Evolutionary conservation across 2,888 invertebrate genomes (phyloP).

Genomic region (Nomada flava): DNA sequence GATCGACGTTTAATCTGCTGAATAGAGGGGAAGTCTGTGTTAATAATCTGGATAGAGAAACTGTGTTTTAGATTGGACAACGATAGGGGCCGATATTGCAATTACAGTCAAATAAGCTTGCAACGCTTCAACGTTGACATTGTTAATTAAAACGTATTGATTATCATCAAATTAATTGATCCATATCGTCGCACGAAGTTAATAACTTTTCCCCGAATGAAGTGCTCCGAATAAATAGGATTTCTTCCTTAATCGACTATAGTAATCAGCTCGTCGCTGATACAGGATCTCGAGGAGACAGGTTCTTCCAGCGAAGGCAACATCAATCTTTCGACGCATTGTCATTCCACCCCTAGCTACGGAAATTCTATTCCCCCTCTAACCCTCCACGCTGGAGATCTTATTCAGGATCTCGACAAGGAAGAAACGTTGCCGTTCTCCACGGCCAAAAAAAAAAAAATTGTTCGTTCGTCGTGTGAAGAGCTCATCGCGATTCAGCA

Average conservation of each 20-base stretch:
- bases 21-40: neutral
- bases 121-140: neutral
- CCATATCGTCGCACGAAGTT: too few relatives aligned
- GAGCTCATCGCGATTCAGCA: conserved; percentile 53
- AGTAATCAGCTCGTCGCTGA: neutral
- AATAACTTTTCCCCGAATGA: too few relatives aligned
- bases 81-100: neutral
- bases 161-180: neutral
- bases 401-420: conserved; percentile 13
- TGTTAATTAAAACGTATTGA: neutral
- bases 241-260: neutral
- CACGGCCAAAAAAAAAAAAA: conserved; percentile 1
- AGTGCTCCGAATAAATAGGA: neutral
- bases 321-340: conserved; percentile 39
- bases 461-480: conserved; percentile 12
- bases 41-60: neutral
- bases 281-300: neutral
- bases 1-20: neutral
- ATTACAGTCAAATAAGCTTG: neutral
- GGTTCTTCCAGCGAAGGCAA: neutral
- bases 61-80: neutral
- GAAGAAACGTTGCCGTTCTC: neutral
- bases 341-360: conserved; percentile 8
- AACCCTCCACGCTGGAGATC: neutral
- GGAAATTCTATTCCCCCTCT: conserved; percentile 30